Base-by-base conservation (phyloP, 2,113 vertebrate genomes). In the Chaetodon auriga region DNA sequence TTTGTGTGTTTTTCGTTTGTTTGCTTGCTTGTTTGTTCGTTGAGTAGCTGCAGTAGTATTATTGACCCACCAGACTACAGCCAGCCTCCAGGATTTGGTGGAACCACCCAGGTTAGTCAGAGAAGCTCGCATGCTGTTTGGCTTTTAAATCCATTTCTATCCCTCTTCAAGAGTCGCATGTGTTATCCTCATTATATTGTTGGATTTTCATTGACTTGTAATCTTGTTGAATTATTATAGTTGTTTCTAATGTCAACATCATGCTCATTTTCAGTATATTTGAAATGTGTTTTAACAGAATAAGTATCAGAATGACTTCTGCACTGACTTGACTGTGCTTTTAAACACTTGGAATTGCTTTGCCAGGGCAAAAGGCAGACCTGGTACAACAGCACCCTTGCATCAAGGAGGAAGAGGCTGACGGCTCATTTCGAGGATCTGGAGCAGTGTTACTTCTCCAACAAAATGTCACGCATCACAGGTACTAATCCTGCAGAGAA, bases 391-490 rank as follows among this genome's bases (percentile, higher is more conserved):
- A 99, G 97, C 94, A 99, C 98, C 0, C 92, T 99, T 57, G 98
- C 98, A 0, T 99, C 98, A 0, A 95, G 97, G 48, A 95, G 98
- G 86, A 99, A 99, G 93, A 95, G 97, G 78, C 96, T 99, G 68
- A 99, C 97, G 0, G 98, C 98, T 88, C 98, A 99, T 65, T 99
- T 99, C 92, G 98, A 99, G 87, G 98, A 99, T 93, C 94, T 99
- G 7, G 98, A 99, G 84, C 98, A 99, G 83, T 99, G 98, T 93
- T 99, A 99, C 92, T 99, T 99, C 93, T 99, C 98, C 72, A 99
- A 97, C 89, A 97, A 98, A 90, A 98, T 99, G 97, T 97, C 98
- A 61, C 96, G 96, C 61, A 97, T 99, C 86, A 97, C 98, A 41
- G 98, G 98, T 99, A 94, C 1, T 15, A 2, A 16, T 23, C 19